Conservation (phyloP, 1,140 invertebrate species). For the Aphaenogaster ashmeadi region DNA sequence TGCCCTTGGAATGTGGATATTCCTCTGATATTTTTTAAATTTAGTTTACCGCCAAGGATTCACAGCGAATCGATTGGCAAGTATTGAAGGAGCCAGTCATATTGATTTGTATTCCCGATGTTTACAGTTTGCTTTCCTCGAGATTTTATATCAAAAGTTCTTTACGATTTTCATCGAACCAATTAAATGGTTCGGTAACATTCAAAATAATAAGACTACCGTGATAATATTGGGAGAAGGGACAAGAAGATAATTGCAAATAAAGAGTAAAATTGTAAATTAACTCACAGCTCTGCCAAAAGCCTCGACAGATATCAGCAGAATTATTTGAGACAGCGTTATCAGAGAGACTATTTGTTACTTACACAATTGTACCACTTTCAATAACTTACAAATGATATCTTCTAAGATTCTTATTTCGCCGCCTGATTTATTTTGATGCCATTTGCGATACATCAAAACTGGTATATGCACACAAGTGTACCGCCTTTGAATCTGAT, state of each 20-base stretch:
- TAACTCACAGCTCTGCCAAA: neutral
- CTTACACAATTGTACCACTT: neutral
- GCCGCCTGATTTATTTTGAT: neutral
- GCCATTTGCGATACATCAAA: neutral
- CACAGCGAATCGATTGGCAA: neutral
- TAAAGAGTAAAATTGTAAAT: neutral
- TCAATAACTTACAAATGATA: neutral
- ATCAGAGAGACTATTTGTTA: neutral
- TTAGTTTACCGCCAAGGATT: neutral
- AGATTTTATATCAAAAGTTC: neutral
- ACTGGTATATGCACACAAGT: neutral
- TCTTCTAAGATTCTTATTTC: neutral
- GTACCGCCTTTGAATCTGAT: neutral
- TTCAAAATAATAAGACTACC: neutral
- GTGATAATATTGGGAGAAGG: neutral
- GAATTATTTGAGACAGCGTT: neutral
- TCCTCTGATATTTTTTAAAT: neutral
- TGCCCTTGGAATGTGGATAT: neutral
- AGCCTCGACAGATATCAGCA: neutral
- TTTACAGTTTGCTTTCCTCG: neutral
- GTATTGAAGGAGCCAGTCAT: neutral
- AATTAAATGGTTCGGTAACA: neutral
- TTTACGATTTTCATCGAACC: neutral
- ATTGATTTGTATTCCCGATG: neutral
- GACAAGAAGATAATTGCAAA: neutral